These are phyloP conservation scores for Glyphotaelius pellucidus DNA, from an alignment of 2,888 invertebrate genomes.

Conservation along the genomic window DNA sequence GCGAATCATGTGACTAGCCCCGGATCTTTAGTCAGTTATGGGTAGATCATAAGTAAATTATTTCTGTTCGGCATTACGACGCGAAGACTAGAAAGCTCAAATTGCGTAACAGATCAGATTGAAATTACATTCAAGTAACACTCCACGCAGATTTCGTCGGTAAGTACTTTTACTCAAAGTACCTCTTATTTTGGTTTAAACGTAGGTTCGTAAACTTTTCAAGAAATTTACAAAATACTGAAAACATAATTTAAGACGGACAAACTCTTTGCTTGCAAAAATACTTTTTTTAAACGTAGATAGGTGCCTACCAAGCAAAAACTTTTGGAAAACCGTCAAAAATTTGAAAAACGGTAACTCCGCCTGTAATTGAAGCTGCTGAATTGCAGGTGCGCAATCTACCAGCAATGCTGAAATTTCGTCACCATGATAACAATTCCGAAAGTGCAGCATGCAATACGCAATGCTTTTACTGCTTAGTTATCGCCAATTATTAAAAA, in stretches of 20 bases:
- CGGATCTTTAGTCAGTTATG: neutral
- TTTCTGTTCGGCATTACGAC: neutral
- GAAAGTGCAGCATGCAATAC: neutral
- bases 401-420: neutral
- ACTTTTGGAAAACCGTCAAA: no score
- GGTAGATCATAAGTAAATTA: neutral
- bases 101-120: neutral
- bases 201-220: neutral
- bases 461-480: neutral
- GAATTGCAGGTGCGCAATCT: neutral
- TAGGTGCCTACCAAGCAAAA: no score
- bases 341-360: neutral
- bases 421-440: neutral
- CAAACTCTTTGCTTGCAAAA: neutral
- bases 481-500: neutral
- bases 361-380: neutral
- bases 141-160: neutral
- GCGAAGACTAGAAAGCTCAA: neutral
- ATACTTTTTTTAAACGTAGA: no score
- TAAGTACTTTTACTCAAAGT: neutral
- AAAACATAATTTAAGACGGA: neutral
- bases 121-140: neutral
- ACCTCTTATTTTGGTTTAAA: neutral
- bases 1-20: neutral
- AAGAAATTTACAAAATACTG: neutral